phyloP scores from a whole-genome alignment of 2,113 vertebrate species.

The Erythrolamprus reginae region DNA sequence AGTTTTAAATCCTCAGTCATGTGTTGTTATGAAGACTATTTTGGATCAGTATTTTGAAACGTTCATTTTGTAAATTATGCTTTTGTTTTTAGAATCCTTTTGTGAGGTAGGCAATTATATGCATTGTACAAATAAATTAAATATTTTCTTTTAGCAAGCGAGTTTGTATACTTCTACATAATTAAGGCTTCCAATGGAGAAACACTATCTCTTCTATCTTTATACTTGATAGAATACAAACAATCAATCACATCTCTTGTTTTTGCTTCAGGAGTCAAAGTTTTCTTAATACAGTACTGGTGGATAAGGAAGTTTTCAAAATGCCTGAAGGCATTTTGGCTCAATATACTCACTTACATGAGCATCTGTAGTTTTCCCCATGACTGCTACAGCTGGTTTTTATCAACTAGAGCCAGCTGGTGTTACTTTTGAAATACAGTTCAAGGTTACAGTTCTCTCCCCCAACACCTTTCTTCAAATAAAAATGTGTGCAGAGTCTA shows the following conservation, averaged over 20 bases:
- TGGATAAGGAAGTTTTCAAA: background rate
- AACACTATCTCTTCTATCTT: background rate
- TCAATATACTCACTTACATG: background rate
- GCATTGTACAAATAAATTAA: background rate
- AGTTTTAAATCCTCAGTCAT: background rate
- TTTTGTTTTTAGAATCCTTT: background rate
- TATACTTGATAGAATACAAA: background rate
- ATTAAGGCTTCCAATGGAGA: background rate
- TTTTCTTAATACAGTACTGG: background rate
- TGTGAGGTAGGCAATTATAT: background rate
- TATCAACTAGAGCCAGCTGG: background rate
- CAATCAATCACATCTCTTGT: background rate
- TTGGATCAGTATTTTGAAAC: background rate
- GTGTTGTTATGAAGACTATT: background rate
- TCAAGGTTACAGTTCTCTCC: background rate
- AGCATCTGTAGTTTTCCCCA: background rate
- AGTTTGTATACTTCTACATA: background rate
- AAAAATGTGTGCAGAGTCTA: background rate
- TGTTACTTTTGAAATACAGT: background rate
- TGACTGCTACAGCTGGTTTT: background rate
- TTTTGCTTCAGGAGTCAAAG: background rate
- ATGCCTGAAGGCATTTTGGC: background rate
- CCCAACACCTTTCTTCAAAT: background rate
- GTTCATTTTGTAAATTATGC: background rate
- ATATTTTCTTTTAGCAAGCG: background rate